These are phyloP conservation scores for Adela reaumurella DNA, from an alignment of 2,888 invertebrate species.

Conservation along the genomic window DNA sequence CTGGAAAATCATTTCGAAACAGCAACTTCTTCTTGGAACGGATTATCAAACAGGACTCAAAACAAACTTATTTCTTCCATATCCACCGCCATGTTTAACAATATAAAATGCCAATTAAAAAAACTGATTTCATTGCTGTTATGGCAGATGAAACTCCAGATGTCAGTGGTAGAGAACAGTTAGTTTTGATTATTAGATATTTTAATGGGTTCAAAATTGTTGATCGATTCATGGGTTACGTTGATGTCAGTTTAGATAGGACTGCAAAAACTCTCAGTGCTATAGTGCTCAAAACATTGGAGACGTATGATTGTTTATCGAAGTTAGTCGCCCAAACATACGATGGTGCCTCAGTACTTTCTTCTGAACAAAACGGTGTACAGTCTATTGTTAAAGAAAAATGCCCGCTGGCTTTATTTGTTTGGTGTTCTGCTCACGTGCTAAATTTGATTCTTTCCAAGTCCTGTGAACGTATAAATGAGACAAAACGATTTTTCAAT, in stretches of 20 bases:
- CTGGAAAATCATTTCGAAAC: too few relatives aligned
- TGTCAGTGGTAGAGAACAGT: too few relatives aligned
- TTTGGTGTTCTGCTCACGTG: constrained; percentile 15
- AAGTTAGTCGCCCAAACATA: constrained; percentile 21
- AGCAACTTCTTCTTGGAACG: too few relatives aligned
- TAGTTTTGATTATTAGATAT: too few relatives aligned
- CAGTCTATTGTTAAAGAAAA: constrained; percentile 17
- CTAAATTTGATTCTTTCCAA: constrained; percentile 15
- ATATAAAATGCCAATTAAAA: too few relatives aligned
- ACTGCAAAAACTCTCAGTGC: constrained; percentile 14
- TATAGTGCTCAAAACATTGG: constrained; percentile 12
- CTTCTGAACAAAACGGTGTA: constrained; percentile 16
- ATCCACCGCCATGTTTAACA: too few relatives aligned
- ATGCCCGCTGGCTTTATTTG: constrained; percentile 13
- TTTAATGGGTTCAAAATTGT: too few relatives aligned
- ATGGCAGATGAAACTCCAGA: too few relatives aligned
- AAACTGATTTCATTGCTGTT: too few relatives aligned
- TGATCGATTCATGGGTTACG: constrained; percentile 19
- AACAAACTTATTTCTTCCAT: too few relatives aligned
- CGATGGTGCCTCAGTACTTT: constrained; percentile 18
- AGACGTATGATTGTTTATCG: constrained; percentile 13
- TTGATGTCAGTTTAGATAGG: constrained; percentile 17
- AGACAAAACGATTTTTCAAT: constrained; percentile 18
- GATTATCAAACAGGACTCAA: too few relatives aligned
- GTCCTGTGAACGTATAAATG: constrained; percentile 13